phyloP scores from a whole-genome alignment of 2,888 invertebrate genomes.

The Steinernema scapterisci region DNA sequence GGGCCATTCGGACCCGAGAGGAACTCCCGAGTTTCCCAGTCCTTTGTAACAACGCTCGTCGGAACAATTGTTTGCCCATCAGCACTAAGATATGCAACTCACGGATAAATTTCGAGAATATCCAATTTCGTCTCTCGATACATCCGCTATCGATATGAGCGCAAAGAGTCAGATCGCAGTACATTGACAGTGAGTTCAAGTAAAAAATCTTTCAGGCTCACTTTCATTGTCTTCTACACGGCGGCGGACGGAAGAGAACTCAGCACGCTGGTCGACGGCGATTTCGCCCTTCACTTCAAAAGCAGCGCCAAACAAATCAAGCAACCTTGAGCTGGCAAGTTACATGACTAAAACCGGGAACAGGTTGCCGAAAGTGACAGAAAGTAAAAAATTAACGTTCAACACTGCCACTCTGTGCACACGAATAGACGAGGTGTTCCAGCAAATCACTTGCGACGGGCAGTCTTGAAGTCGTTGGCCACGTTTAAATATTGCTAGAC shows the following conservation, averaged over 20 bases:
- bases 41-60: conserved; percentile 7
- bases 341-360: conserved; percentile 18
- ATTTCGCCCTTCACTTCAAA: conserved; percentile 3
- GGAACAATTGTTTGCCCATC: conserved; percentile 23
- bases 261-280: background rate
- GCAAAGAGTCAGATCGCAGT: background rate
- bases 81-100: conserved; percentile 20
- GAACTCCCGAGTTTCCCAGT: too few species aligned
- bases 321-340: conserved; percentile 22
- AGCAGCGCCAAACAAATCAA: background rate
- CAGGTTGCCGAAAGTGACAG: conserved; percentile 29
- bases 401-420: too few species aligned
- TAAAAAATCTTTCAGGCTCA: background rate
- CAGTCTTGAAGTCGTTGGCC: too few species aligned
- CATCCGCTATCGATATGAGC: background rate
- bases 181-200: background rate
- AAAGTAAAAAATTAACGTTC: background rate
- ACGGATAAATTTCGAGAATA: background rate
- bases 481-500: too few species aligned
- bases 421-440: too few species aligned
- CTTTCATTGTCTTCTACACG: too few species aligned
- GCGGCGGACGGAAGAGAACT: background rate
- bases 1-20: too few species aligned
- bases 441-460: too few species aligned
- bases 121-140: background rate